These are phyloP conservation scores for Rhadinocentrus ornatus DNA, from an alignment of 2,797 vertebrate species.

Conservation along the genomic window DNA sequence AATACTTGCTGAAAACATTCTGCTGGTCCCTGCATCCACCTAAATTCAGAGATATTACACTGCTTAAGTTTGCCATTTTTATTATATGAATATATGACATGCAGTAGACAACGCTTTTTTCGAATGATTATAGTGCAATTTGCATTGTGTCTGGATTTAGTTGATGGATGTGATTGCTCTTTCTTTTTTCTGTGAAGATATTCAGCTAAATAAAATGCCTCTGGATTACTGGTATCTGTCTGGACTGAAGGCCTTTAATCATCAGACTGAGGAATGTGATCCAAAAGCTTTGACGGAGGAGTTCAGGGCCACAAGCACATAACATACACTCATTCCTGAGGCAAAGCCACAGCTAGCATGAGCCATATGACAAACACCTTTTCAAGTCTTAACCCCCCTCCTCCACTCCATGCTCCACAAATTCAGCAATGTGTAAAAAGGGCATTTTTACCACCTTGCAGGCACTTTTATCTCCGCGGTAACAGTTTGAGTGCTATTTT, in stretches of 20 bases:
- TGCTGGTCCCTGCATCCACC: constrained; percentile 46
- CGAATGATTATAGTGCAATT: constrained; percentile 55
- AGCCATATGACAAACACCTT: constrained; percentile 24
- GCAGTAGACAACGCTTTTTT: constrained; percentile 47
- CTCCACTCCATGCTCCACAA: constrained; percentile 18
- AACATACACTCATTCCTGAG: constrained; percentile 24
- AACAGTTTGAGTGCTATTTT: constrained; percentile 21
- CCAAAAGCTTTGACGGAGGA: constrained; percentile 23
- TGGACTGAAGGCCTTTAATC: constrained; percentile 60
- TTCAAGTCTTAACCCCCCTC: background rate
- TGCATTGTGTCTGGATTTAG: constrained; percentile 59
- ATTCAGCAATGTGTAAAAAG: constrained; percentile 34
- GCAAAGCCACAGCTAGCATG: constrained; percentile 15
- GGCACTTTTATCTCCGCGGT: constrained; percentile 12
- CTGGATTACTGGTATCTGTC: constrained; percentile 60
- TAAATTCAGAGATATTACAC: constrained; percentile 60
- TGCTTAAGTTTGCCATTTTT: constrained; percentile 63
- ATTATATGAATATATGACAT: constrained; percentile 66
- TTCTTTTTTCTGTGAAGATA: constrained; percentile 60
- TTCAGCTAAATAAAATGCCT: constrained; percentile 77
- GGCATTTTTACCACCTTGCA: constrained; percentile 19
- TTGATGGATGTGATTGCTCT: constrained; percentile 63
- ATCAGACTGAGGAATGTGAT: constrained; percentile 43
- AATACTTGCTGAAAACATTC: constrained; percentile 16
- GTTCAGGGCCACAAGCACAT: constrained; percentile 26